Evolutionary conservation across 2,113 vertebrate genomes (phyloP).

Genomic region (Callopanchax toddi): DNA sequence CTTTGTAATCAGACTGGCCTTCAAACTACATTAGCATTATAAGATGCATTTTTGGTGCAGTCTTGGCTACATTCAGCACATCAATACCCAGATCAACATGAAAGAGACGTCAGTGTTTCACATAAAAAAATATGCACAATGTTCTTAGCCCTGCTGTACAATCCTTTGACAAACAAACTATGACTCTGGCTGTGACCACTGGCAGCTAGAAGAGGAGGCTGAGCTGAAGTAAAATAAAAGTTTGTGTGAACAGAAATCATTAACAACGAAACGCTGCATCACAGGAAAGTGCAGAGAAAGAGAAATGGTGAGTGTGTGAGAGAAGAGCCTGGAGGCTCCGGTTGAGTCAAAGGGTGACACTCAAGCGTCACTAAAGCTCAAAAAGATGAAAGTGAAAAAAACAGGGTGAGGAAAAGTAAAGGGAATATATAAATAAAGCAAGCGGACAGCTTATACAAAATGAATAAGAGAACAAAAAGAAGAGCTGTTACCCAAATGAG

Average conservation of each 20-base stretch:
- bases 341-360: slow-evolving; percentile 33
- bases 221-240: slow-evolving; percentile 45
- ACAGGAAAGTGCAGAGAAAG: slow-evolving; percentile 29
- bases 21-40: slow-evolving; percentile 29
- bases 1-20: slow-evolving; percentile 21
- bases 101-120: slow-evolving; percentile 37
- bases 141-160: slow-evolving; percentile 28
- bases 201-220: slow-evolving; percentile 33
- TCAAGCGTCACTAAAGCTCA: slow-evolving; percentile 14
- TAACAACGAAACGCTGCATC: slow-evolving; percentile 44
- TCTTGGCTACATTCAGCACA: slow-evolving; percentile 21
- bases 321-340: slow-evolving; percentile 11
- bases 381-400: slow-evolving; percentile 2
- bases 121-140: slow-evolving; percentile 22
- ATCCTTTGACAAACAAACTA: slow-evolving; percentile 45
- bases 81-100: slow-evolving; percentile 40
- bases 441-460: slow-evolving; percentile 15
- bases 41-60: slow-evolving; percentile 19
- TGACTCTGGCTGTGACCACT: slow-evolving; percentile 28
- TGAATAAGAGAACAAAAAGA: slow-evolving; percentile 8
- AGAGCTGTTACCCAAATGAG: too few relatives aligned
- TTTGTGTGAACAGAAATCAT: slow-evolving; percentile 31
- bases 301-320: slow-evolving; percentile 14
- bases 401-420: neutral
- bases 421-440: slow-evolving; percentile 24